Conservation (phyloP, 2,888 invertebrate species). For the Cryptocephalus moraei region DNA sequence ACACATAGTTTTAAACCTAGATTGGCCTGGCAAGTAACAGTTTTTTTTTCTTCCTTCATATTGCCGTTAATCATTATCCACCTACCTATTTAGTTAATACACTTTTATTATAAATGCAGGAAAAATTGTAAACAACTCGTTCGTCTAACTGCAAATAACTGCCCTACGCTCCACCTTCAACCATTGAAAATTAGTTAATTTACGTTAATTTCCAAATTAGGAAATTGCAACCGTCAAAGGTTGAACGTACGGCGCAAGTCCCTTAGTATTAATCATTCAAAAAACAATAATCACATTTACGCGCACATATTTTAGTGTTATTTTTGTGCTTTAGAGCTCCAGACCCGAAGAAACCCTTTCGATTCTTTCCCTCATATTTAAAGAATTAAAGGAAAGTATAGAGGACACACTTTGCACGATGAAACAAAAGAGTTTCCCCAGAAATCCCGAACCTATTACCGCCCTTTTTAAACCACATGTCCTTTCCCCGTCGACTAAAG, state of each 20-base stretch:
- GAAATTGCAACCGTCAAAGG: no score
- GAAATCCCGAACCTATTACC: neutral
- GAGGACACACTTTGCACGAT: no score
- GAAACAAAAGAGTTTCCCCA: no score
- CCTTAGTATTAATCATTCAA: no score
- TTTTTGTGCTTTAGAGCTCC: conserved; percentile 12
- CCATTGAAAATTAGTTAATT: no score
- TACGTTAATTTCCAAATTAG: no score
- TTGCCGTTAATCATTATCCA: conserved; percentile 11
- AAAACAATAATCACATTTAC: conserved; percentile 24
- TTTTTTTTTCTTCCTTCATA: conserved; percentile 4
- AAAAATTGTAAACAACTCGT: conserved; percentile 17
- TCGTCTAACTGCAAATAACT: conserved; percentile 12
- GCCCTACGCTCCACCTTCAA: conserved; percentile 5
- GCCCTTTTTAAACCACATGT: conserved; percentile 14
- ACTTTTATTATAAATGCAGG: conserved; percentile 13
- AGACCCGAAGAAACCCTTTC: no score
- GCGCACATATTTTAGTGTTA: conserved; percentile 16
- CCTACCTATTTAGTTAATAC: conserved; percentile 3
- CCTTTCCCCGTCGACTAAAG: conserved; percentile 3
- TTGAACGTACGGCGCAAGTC: no score
- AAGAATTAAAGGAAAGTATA: no score
- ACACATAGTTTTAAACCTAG: conserved; percentile 15
- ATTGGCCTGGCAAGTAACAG: conserved; percentile 18
- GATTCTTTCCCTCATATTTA: no score